Conservation (phyloP, 1,140 invertebrate genomes). For the Brachionus koreanus region DNA sequence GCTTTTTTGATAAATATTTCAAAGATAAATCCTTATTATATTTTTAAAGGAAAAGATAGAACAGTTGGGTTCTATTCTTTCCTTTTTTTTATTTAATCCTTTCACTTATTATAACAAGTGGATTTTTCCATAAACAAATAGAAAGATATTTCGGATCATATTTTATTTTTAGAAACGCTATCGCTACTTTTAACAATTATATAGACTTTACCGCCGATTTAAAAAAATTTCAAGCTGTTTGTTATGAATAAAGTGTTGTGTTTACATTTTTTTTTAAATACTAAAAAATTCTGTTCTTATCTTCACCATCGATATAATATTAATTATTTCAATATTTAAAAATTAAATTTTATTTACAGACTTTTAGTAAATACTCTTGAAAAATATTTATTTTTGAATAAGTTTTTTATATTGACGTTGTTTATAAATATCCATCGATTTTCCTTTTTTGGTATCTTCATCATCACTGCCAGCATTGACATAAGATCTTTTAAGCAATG, state of each 20-base stretch:
- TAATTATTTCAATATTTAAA: neutral
- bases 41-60: too few relatives aligned
- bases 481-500: neutral
- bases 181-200: neutral
- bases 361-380: neutral
- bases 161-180: neutral
- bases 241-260: neutral
- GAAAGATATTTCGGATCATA: too few relatives aligned
- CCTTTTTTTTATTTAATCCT: too few relatives aligned
- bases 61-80: too few relatives aligned
- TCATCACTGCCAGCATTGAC: slow-evolving; percentile 3
- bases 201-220: neutral
- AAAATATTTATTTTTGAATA: slow-evolving; percentile 41
- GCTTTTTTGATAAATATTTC: too few relatives aligned
- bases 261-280: neutral
- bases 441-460: slow-evolving; percentile 30
- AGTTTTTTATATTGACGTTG: slow-evolving; percentile 44
- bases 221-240: neutral
- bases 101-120: too few relatives aligned
- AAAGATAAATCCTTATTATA: too few relatives aligned
- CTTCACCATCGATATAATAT: neutral
- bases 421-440: slow-evolving; percentile 42
- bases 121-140: too few relatives aligned
- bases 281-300: neutral
- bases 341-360: slow-evolving; percentile 32